Evolutionary conservation across 2,113 vertebrate species (phyloP), one percentile per base, ranked within the genome.

Genomic region (Paradoxurus hermaphroditus): DNA sequence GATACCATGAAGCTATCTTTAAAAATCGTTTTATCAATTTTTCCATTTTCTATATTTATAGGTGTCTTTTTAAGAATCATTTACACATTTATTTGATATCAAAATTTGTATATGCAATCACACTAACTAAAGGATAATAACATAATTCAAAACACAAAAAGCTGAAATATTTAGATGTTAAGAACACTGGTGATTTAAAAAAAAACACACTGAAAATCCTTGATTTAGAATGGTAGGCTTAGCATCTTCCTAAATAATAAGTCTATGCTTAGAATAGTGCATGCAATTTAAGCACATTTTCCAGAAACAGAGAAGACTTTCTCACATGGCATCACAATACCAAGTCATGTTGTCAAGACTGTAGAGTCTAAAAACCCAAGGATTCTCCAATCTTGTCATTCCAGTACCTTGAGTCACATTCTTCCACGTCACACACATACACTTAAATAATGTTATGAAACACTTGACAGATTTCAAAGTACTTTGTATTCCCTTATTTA

Each of bases 131-230:
- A 73, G 8, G 25, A 82, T 14, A 95, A n/a, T 27, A 53, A 44
- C 9, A 25, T 77, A 93, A 96, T 53, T 86, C 70, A 77, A 67
- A 96, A 65, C 23, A 91, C 11, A 93, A 95, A 90, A 90, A 85
- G n/a, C 4, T 86, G 56, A 90, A 86, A 68, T 93, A 85, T 41
- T 90, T 72, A 81, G 70, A 89, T 4, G 44, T 78, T 49, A 85
- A 77, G 29, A 94, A 36, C 9, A 63, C 53, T 39, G 23, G 27
- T 56, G 18, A 65, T 78, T 70, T 3, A 44, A 56, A 62, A 53
- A 88, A 89, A 90, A 93, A 29, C 34, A 68, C 6, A 53, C 36
- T 14, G 41, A 78, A 86, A 75, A 44, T 11, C 11, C 19, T 92
- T 7, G 12, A 29, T 85, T 90, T 81, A 90, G 67, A 90, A 46